Conservation (phyloP, 2,888 invertebrate genomes). For the Euzetes globulus region DNA sequence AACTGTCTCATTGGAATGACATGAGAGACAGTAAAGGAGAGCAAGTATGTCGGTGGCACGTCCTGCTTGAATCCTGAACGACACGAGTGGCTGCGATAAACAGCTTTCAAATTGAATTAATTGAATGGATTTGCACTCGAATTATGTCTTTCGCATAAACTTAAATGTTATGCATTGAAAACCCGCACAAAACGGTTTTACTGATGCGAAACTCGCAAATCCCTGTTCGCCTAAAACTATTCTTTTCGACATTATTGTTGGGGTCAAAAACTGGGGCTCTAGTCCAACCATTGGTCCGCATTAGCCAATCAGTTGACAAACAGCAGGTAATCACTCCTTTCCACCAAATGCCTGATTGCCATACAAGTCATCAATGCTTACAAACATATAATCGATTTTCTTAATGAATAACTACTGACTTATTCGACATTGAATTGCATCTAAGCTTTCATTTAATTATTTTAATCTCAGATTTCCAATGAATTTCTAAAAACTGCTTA, state of each 20-base stretch:
- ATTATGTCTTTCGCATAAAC: constrained; percentile 10
- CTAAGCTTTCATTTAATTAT: no score
- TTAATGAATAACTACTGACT: background rate
- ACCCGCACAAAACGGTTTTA: constrained; percentile 23
- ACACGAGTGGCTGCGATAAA: background rate
- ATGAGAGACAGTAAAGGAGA: constrained; percentile 76
- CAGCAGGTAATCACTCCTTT: constrained; percentile 21
- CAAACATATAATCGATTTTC: background rate
- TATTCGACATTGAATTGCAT: background rate
- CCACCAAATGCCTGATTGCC: constrained; percentile 30
- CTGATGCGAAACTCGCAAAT: constrained; percentile 20
- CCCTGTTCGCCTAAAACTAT: constrained; percentile 21
- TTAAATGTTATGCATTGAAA: constrained; percentile 23
- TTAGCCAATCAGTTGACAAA: background rate
- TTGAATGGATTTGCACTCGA: constrained; percentile 20
- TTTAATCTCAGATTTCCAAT: no score
- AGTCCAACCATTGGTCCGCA: background rate
- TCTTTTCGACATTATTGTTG: constrained; percentile 2
- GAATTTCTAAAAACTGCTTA: no score
- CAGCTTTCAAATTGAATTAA: background rate
- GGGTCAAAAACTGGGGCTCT: constrained; percentile 11
- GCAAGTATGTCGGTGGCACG: constrained; percentile 89
- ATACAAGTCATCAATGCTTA: constrained; percentile 10
- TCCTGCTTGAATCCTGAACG: constrained; percentile 58
- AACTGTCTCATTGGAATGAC: constrained; percentile 85